Percentiles rank a stretch among this genome's conserved stretches.
phyloP scores from a whole-genome alignment of 2,797 vertebrate genomes.

The Fratercula arctica region DNA sequence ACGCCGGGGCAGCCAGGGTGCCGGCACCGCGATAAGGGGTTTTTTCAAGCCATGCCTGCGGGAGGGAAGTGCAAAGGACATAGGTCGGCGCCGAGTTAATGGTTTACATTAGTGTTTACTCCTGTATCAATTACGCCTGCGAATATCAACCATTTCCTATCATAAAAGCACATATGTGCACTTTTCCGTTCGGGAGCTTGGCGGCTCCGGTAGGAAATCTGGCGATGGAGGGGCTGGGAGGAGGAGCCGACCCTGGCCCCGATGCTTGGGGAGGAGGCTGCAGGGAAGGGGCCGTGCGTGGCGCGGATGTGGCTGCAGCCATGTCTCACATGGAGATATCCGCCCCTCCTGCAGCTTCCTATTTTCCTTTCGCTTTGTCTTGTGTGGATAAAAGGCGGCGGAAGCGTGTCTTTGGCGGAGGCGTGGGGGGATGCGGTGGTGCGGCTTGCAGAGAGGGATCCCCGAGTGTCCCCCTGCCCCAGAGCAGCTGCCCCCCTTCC shows the following conservation, averaged over 20 bases:
- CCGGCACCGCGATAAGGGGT: rapidly evolving
- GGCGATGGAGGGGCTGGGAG: not conserved
- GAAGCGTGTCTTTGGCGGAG: not conserved
- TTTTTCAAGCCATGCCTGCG: not conserved
- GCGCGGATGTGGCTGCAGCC: not conserved
- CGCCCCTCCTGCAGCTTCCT: rapidly evolving
- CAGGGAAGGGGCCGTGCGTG: not conserved
- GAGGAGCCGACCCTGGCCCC: not conserved
- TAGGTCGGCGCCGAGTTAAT: slow-evolving; percentile 35
- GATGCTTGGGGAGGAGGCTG: not conserved
- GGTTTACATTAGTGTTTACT: slow-evolving; percentile 5
- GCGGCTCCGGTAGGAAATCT: not conserved
- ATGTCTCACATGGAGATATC: not conserved
- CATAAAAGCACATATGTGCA: not conserved
- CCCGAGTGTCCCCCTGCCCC: not conserved
- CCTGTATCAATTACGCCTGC: not conserved
- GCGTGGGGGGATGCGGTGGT: rapidly evolving
- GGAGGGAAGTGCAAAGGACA: not conserved
- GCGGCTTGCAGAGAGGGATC: not conserved
- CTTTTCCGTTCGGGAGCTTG: rapidly evolving
- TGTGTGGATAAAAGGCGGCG: not conserved
- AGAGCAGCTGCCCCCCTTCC: not conserved
- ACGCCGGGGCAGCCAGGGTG: not conserved
- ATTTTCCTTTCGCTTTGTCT: not conserved
- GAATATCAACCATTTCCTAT: slow-evolving; percentile 2